Conservation (phyloP, 2,888 invertebrate species). For the Caenorhabditis wallacei region DNA sequence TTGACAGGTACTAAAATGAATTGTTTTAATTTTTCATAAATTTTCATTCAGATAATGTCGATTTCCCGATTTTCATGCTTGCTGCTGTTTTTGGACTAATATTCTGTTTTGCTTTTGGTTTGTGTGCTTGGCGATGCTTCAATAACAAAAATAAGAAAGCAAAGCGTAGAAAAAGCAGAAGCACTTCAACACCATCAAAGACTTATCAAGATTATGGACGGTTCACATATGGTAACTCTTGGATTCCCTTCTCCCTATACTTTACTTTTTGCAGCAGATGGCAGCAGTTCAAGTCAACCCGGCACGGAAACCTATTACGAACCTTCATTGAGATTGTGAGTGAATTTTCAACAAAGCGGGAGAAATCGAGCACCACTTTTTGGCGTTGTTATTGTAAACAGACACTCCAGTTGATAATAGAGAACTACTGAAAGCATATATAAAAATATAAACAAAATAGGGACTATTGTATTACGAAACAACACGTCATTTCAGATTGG, state of each 20-base stretch:
- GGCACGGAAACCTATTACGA: slow-evolving; percentile 71
- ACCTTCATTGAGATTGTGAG: slow-evolving; percentile 71
- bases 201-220: slow-evolving; percentile 58
- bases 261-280: slow-evolving; percentile 42
- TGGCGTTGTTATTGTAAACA: slow-evolving; percentile 36
- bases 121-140: slow-evolving; percentile 45
- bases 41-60: slow-evolving; percentile 41
- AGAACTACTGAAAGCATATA: background rate
- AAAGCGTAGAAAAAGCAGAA: slow-evolving; percentile 40
- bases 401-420: slow-evolving; percentile 27
- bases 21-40: too few species aligned
- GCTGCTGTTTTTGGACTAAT: slow-evolving; percentile 49
- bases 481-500: slow-evolving; percentile 54
- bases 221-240: slow-evolving; percentile 54
- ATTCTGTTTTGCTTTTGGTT: slow-evolving; percentile 33
- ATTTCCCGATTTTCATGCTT: slow-evolving; percentile 48
- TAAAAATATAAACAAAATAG: slow-evolving; percentile 15
- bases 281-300: slow-evolving; percentile 65
- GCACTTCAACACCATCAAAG: slow-evolving; percentile 51
- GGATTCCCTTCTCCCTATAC: background rate
- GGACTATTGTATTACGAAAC: background rate
- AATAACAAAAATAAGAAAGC: slow-evolving; percentile 47
- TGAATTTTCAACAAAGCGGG: slow-evolving; percentile 23
- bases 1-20: slow-evolving; percentile 27
- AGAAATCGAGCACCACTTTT: background rate